Conservation (phyloP, 2,888 invertebrate species). For the Lochmaea capreae region DNA sequence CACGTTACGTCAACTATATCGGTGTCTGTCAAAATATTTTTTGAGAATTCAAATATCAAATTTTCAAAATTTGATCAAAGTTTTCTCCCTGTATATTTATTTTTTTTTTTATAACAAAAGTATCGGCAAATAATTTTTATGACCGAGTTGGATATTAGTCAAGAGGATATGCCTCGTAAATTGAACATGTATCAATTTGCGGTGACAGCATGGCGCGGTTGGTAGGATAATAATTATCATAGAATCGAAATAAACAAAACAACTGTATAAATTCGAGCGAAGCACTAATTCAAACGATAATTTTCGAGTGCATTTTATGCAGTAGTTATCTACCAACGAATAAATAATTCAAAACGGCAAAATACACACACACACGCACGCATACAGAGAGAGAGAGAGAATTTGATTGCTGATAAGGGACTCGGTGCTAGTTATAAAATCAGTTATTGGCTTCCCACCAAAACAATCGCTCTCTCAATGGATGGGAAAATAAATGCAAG, state of each 20-base stretch:
- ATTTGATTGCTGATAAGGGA: conserved; percentile 30
- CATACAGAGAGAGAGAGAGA: background rate
- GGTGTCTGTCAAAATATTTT: no score
- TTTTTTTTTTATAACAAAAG: no score
- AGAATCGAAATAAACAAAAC: conserved; percentile 15
- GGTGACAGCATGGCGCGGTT: conserved; percentile 12
- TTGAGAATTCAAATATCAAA: no score
- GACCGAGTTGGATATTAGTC: background rate
- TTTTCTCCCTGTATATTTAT: no score
- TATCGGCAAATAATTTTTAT: background rate
- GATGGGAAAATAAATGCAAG: conserved; percentile 14
- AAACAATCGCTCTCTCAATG: conserved; percentile 15
- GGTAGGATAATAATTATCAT: conserved; percentile 16
- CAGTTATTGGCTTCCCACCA: conserved; percentile 29
- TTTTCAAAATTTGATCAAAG: no score
- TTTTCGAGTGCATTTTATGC: conserved; percentile 18
- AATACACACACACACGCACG: background rate
- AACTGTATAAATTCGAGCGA: conserved; percentile 8
- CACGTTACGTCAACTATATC: no score
- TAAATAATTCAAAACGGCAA: conserved; percentile 21
- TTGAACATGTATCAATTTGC: conserved; percentile 10
- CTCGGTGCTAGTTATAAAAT: conserved; percentile 24
- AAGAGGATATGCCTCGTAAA: background rate
- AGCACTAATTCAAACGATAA: conserved; percentile 23
- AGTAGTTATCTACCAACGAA: conserved; percentile 19